Base-by-base conservation (phyloP, 2,888 invertebrate species). In the Aspidapion aeneum region DNA sequence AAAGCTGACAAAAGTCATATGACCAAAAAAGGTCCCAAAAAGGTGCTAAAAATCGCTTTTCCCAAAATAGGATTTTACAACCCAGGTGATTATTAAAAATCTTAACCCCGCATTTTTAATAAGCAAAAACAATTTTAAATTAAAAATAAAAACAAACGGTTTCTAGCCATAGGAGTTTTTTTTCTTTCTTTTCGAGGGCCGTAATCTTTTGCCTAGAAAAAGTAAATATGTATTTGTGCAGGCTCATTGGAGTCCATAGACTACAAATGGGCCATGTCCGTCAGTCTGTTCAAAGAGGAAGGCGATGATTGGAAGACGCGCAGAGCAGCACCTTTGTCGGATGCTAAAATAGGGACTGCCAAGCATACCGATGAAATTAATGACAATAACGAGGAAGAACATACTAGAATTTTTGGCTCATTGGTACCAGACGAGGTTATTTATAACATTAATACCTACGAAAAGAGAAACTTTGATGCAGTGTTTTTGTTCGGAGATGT, bases 381-480 rank as follows among this genome's bases (percentile, higher is more conserved):
- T 12, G 5, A 20, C 19, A 55, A 60, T 50, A 60, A 58, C 18
- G 68, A 69, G 50, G 72, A 71, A 21, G 66, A 62, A 1, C 70
- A 70, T 18, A 82, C 84, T 21, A 83, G 83, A 73, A 83, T 84
- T 64, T 82, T 87, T 66, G 86, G 87, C 0, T 86, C 87, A 0
- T 81, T 88, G 79, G 85, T 88, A 12, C 87, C 88, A 0, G 87
- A 88, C 68, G 87, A 88, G 74, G 85, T 88, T 65, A 82, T 88
- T 48, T 83, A 84, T 72, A 79, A 84, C 66, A 83, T 84, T 55
- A 77, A 81, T 19, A 82, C 86, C 71, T 83, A 84, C 66, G 73
- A 80, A 0, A 79, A 83, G 1, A 80, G 86, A 69, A 78, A 77
- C 58, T 87, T 86, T 70, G 82, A 85, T 54, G 84, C 84, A 0